Percentiles rank a stretch among this genome's conserved stretches.
Evolutionary conservation across 2,797 vertebrate genomes (phyloP).

Genomic region (Squalus acanthias): DNA sequence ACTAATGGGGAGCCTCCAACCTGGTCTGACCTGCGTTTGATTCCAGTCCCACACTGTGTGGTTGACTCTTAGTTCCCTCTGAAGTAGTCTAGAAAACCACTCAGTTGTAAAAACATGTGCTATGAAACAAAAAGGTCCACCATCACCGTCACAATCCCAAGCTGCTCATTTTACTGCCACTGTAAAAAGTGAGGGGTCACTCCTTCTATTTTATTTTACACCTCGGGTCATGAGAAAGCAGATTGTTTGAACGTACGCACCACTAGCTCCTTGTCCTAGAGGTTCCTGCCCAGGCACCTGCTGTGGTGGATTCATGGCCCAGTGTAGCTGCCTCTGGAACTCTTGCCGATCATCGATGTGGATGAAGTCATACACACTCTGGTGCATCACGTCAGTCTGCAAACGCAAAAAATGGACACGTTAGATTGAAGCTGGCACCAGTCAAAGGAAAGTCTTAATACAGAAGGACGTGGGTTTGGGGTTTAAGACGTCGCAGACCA

Average conservation of each 20-base stretch:
- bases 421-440: background rate
- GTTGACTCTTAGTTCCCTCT: background rate
- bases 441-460: background rate
- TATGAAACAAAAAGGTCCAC: background rate
- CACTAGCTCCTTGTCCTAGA: slow-evolving; percentile 56
- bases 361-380: slow-evolving; percentile 93
- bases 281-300: slow-evolving; percentile 60
- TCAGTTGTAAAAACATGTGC: background rate
- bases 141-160: background rate
- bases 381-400: slow-evolving; percentile 96
- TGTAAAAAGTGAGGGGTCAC: background rate
- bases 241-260: slow-evolving; percentile 51
- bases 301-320: slow-evolving; percentile 90
- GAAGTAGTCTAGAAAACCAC: no score
- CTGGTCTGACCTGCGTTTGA: background rate
- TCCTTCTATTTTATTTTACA: background rate
- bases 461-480: background rate
- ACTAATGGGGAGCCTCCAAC: background rate
- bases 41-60: background rate
- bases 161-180: background rate
- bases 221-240: background rate
- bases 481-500: background rate
- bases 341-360: slow-evolving; percentile 92
- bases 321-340: slow-evolving; percentile 88
- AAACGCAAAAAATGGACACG: slow-evolving; percentile 26